Base-by-base conservation (phyloP, 1,140 invertebrate genomes). In the Dendrolimus kikuchii region DNA sequence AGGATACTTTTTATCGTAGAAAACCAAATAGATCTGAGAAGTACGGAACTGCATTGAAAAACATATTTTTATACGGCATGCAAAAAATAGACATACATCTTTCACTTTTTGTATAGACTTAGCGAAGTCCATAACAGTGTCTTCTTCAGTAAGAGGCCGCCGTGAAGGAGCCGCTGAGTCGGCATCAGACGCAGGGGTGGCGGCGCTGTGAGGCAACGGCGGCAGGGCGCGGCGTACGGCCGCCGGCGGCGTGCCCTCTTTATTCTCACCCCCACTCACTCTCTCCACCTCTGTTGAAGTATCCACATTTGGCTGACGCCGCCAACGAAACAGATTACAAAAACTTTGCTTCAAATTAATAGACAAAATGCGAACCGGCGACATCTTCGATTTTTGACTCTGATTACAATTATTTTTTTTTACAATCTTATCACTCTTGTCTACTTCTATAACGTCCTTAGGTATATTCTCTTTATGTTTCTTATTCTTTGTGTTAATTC, bases 21-120 rank as follows among this genome's bases (percentile, higher is more conserved):
- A 23, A 23, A 23, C 23, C 23, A 23, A 3, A 23, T 23, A 23
- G 23, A 23, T 23, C 23, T 23, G 23, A 23, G 23, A 1, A 3
- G 1, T 23, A 23, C 23, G 23, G 23, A 23, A 23, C 23, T 23
- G 3, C 23, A 23, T 23, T 23, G 23, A 23, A 23, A 23, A 3
- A n/a, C n/a, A 23, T 23, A 23, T 23, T 23, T 23, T 23, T 23
- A 23, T 23, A 23, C 3, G 23, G 23, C 23, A 23, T 23, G 23
- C 23, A 23, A 23, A 23, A 23, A 23, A 23, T 23, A 23, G 23
- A 23, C 94, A 90, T 88, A 96, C 95, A 88, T 97, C 95, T 90
- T 97, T 97, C 10, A 97, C 96, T 91, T 95, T 95, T 77, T 96
- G 94, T 70, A 98, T 96, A 62, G 95, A 97, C 4, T 94, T 94